Percentiles rank a stretch among this genome's conserved stretches.
These are phyloP conservation scores for Numenius arquata DNA, from an alignment of 2,113 vertebrate species.

Conservation along the genomic window DNA sequence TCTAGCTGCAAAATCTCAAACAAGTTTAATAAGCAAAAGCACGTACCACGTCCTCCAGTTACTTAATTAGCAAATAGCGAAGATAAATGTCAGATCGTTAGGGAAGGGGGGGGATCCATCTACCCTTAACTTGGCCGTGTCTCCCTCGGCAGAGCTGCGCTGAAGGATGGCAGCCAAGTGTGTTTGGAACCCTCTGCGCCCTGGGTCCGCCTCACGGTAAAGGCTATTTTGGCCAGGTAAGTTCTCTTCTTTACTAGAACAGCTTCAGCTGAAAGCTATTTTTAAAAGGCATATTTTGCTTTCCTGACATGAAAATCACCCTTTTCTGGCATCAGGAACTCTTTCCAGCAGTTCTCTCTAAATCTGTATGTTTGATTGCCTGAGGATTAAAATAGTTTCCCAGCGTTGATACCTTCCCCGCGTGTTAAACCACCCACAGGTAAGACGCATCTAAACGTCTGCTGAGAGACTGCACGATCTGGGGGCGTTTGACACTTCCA, in stretches of 20 bases:
- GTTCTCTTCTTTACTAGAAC: background rate
- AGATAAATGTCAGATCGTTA: background rate
- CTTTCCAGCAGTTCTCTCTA: background rate
- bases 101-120: background rate
- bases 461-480: background rate
- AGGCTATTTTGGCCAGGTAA: conserved; percentile 26
- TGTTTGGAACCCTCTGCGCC: conserved; percentile 55
- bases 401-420: background rate
- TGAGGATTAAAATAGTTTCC: background rate
- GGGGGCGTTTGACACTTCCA: background rate
- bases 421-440: background rate
- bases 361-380: background rate
- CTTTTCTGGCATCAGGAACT: background rate
- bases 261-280: background rate
- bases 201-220: conserved; percentile 30
- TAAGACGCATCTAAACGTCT: background rate
- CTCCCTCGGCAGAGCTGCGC: conserved; percentile 22
- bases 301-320: background rate
- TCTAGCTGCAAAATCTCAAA: background rate
- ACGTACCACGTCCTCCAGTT: background rate
- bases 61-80: background rate
- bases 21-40: background rate
- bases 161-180: background rate
- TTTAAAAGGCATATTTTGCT: background rate
- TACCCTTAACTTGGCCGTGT: background rate